These are phyloP conservation scores for Oryzias curvinotus DNA, from an alignment of 2,113 vertebrate species.

Conservation along the genomic window DNA sequence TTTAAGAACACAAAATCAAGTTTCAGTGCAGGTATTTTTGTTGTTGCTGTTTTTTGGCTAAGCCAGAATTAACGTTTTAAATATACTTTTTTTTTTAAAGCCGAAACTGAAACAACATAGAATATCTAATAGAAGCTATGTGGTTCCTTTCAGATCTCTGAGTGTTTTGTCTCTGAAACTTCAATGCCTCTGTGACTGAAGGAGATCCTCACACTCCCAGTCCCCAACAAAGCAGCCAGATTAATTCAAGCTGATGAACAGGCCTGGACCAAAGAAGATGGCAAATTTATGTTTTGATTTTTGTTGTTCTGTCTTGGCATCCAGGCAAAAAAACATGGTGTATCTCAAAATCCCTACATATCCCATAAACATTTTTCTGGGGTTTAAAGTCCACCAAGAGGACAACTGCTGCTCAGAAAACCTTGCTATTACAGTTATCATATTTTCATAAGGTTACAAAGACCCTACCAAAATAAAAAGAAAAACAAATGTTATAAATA, in stretches of 20 bases:
- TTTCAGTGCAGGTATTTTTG: constrained; percentile 3
- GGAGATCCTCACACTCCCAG: constrained; percentile 37
- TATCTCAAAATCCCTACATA: constrained; percentile 33
- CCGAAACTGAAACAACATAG: not conserved
- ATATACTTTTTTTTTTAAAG: not conserved
- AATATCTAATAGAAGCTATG: constrained; percentile 24
- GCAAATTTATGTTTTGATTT: constrained; percentile 9
- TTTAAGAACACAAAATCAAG: constrained; percentile 27
- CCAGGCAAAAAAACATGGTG: constrained; percentile 15
- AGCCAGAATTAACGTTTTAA: constrained; percentile 1
- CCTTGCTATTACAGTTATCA: constrained; percentile 42
- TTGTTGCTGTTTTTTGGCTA: not conserved
- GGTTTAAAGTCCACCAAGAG: constrained; percentile 51
- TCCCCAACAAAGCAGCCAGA: constrained; percentile 15
- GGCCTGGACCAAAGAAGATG: constrained; percentile 34
- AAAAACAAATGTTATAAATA: constrained; percentile 10
- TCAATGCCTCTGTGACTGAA: constrained; percentile 50
- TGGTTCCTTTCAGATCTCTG: constrained; percentile 17
- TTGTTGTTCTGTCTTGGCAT: constrained; percentile 32
- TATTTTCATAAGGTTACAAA: constrained; percentile 21
- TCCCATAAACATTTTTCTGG: constrained; percentile 36
- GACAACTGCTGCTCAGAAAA: constrained; percentile 39
- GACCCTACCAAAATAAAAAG: constrained; percentile 1
- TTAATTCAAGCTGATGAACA: constrained; percentile 34
- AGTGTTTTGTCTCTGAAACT: constrained; percentile 49